phyloP scores from a whole-genome alignment of 1,140 invertebrate genomes.

The Solenopsis invicta region DNA sequence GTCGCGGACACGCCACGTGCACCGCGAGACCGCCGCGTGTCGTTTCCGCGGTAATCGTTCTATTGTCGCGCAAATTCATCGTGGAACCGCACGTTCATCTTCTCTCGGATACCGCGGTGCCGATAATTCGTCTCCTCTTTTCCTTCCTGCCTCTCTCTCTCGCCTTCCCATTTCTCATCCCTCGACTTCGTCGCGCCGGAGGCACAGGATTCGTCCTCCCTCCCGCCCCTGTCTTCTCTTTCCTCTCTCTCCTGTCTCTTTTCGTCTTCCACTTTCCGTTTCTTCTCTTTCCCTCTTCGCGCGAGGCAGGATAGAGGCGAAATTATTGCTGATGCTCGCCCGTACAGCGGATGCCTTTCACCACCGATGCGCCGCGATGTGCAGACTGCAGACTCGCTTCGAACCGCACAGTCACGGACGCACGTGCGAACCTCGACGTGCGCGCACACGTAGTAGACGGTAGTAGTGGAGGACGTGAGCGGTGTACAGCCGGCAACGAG shows the following conservation, averaged over 20 bases:
- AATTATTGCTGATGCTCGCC: slow-evolving; percentile 44
- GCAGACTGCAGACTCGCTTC: slow-evolving; percentile 19
- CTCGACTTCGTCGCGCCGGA: neutral
- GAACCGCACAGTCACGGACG: neutral
- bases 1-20: neutral
- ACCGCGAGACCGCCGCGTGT: neutral
- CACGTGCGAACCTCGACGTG: neutral
- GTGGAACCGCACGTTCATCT: slow-evolving; percentile 44
- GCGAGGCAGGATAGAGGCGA: slow-evolving; percentile 4
- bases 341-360: slow-evolving; percentile 9
- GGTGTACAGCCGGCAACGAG: slow-evolving; percentile 1
- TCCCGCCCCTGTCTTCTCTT: too few relatives aligned
- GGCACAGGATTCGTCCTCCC: slow-evolving; percentile 31
- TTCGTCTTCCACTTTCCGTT: neutral
- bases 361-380: neutral
- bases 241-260: too few relatives aligned
- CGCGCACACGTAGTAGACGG: neutral
- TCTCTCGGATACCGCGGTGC: slow-evolving; percentile 19
- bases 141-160: neutral
- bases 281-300: neutral
- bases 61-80: slow-evolving; percentile 56
- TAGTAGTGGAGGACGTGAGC: neutral
- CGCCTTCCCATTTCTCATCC: slow-evolving; percentile 37
- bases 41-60: slow-evolving; percentile 27
- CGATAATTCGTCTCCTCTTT: slow-evolving; percentile 36